These are phyloP conservation scores for Oppia nitens DNA, from an alignment of 1,140 invertebrate species.

Conservation along the genomic window DNA sequence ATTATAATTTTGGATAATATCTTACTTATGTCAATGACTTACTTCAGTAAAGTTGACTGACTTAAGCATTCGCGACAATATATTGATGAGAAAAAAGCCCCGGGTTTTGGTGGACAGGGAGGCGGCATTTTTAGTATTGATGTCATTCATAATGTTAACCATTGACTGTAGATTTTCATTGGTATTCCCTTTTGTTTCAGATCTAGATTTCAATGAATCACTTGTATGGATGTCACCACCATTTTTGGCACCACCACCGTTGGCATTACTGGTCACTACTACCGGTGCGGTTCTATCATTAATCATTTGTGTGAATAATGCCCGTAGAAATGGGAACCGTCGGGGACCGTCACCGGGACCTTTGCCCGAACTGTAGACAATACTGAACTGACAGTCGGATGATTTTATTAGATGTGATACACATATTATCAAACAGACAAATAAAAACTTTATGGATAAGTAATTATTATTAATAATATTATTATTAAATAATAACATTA, in stretches of 20 bases:
- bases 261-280: background rate
- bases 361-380: background rate
- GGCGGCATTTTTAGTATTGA: slow-evolving; percentile 12
- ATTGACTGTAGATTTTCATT: slow-evolving; percentile 3
- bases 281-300: slow-evolving; percentile 3
- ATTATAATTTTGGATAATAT: too few relatives aligned
- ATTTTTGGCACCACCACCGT: background rate
- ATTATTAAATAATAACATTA: background rate
- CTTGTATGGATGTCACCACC: background rate
- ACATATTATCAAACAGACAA: background rate
- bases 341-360: background rate
- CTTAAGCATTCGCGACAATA: slow-evolving; percentile 15
- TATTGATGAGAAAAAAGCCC: slow-evolving; percentile 9
- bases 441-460: background rate
- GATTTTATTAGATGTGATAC: background rate
- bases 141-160: slow-evolving; percentile 10
- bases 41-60: slow-evolving; percentile 15
- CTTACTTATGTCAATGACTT: too few relatives aligned
- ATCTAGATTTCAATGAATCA: background rate
- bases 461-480: background rate
- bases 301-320: background rate
- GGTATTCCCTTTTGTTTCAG: background rate
- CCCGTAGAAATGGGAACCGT: slow-evolving; percentile 2
- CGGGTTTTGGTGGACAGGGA: slow-evolving; percentile 4
- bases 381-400: background rate